Percentiles rank a stretch among this genome's conserved stretches.
These are phyloP conservation scores for Balearica regulorum DNA, from an alignment of 2,797 vertebrate genomes.

Conservation along the genomic window DNA sequence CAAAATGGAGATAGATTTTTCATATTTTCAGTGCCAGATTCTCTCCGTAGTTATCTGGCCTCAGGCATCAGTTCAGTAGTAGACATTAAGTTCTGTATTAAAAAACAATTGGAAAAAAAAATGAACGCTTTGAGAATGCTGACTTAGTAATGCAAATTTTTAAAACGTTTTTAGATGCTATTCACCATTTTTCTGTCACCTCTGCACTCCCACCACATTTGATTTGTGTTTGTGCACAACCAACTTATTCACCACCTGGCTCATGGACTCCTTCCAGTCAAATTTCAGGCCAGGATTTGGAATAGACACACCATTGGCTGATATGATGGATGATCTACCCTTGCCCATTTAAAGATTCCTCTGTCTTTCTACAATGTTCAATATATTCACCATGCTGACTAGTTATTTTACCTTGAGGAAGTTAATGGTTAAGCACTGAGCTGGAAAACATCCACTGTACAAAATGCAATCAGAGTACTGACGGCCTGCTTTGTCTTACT, in stretches of 20 bases:
- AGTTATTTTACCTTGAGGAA: conserved; percentile 53
- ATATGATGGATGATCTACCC: conserved; percentile 9
- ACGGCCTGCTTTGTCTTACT: conserved; percentile 22
- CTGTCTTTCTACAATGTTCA: not conserved
- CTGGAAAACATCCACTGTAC: conserved; percentile 22
- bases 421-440: conserved; percentile 47
- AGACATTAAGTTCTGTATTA: not conserved
- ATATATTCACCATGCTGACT: not conserved
- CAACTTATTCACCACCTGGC: not conserved
- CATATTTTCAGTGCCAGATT: not conserved
- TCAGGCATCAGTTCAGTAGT: not conserved
- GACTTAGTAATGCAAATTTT: not conserved
- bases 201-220: not conserved
- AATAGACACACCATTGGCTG: not conserved
- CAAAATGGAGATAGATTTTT: not conserved
- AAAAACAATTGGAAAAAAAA: not conserved
- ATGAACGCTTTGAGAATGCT: not conserved
- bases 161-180: not conserved
- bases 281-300: not conserved
- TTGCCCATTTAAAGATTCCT: not conserved
- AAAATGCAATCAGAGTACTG: not conserved
- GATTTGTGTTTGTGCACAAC: not conserved
- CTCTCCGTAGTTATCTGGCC: not conserved
- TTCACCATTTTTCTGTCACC: not conserved
- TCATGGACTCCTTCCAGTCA: not conserved